Evolutionary conservation across 2,888 invertebrate species (phyloP).

Genomic region (Troides helena): DNA sequence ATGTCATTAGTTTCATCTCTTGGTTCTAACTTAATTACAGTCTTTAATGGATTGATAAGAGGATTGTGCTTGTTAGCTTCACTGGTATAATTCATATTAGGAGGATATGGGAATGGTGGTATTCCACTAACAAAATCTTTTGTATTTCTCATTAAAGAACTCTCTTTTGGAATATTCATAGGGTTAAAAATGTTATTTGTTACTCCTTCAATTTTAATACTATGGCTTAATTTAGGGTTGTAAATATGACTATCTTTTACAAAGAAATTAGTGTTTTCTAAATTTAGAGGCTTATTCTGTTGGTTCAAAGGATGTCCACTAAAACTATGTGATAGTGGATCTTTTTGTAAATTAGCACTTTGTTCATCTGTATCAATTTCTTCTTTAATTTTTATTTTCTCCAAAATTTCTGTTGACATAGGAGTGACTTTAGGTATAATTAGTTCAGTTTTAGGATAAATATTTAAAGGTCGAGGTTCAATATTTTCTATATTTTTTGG

Average conservation of each 20-base stretch:
- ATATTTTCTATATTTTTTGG: constrained; percentile 55
- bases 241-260: constrained; percentile 73
- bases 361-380: constrained; percentile 74
- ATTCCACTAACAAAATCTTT: constrained; percentile 67
- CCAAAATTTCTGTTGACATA: constrained; percentile 73
- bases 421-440: constrained; percentile 82
- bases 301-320: constrained; percentile 62
- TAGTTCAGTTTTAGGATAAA: constrained; percentile 81
- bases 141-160: constrained; percentile 66
- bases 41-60: constrained; percentile 71
- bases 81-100: constrained; percentile 63
- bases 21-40: constrained; percentile 75
- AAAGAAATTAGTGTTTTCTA: constrained; percentile 74
- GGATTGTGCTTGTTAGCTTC: constrained; percentile 71
- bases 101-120: constrained; percentile 66
- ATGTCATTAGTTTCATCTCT: constrained; percentile 72
- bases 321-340: constrained; percentile 71
- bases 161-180: constrained; percentile 69
- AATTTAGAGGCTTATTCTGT: constrained; percentile 67
- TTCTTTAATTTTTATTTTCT: constrained; percentile 76
- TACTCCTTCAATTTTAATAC: constrained; percentile 71
- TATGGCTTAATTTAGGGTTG: constrained; percentile 67
- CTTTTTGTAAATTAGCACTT: constrained; percentile 65
- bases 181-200: constrained; percentile 69
- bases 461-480: constrained; percentile 55